Percentiles rank a stretch among this genome's conserved stretches.
Conservation (phyloP, 2,797 vertebrate species). For the Cynodonichthys magdalenae region DNA sequence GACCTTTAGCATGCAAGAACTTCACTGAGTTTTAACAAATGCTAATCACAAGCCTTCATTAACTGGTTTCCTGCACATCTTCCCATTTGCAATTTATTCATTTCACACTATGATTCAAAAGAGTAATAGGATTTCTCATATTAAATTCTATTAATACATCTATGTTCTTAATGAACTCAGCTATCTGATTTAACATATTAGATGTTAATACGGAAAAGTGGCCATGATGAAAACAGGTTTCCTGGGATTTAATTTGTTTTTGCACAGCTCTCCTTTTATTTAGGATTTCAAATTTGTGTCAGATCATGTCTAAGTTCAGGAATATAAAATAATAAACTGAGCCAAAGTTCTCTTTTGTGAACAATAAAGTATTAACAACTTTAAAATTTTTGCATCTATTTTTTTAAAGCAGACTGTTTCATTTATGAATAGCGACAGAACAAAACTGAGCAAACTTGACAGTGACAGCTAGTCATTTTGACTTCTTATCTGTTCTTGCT, state of each 20-base stretch:
- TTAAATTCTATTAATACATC: conserved; percentile 63
- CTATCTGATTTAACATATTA: conserved; percentile 50
- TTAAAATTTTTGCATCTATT: conserved; percentile 4
- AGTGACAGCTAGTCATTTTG: conserved; percentile 34
- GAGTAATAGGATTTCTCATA: conserved; percentile 63
- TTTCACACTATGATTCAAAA: conserved; percentile 64
- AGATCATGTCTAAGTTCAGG: conserved; percentile 1
- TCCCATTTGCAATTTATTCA: conserved; percentile 56
- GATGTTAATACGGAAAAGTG: conserved; percentile 46
- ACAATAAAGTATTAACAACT: not conserved
- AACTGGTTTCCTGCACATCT: conserved; percentile 56
- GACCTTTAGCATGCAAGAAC: conserved; percentile 82
- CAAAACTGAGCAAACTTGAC: conserved; percentile 16
- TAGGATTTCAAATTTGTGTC: not conserved
- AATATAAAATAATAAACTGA: not conserved
- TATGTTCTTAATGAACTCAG: conserved; percentile 54
- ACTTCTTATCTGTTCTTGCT: conserved; percentile 12
- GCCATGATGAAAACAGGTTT: conserved; percentile 37
- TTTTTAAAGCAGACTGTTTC: not conserved
- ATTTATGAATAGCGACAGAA: conserved; percentile 21
- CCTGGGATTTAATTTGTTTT: conserved; percentile 38
- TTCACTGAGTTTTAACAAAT: conserved; percentile 83
- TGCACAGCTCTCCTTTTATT: conserved; percentile 7
- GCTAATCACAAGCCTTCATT: conserved; percentile 82
- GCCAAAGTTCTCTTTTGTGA: not conserved